Base-by-base conservation (phyloP, 2,113 vertebrate genomes). In the Rynchops niger region DNA sequence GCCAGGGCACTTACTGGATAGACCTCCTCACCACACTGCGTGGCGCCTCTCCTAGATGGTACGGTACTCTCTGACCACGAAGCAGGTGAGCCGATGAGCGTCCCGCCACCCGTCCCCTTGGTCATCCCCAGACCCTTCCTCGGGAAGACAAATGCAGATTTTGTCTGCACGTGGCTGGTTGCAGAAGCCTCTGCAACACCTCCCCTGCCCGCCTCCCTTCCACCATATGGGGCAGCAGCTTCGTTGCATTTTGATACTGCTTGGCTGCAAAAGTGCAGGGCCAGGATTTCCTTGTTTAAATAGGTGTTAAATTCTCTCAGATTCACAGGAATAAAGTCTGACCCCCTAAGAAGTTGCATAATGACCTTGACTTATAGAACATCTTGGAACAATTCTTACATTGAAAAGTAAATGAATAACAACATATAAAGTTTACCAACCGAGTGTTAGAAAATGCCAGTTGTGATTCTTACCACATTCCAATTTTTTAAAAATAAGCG, bases 361-460 rank as follows among this genome's bases (percentile, higher is more conserved):
- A 92, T 88, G 85, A 92, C 73, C 78, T 40, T 53, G 40, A 77
- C 65, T 96, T 91, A 84, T 17, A 91, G 92, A 97, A 96, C 96
- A 94, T 90, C 88, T 94, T 95, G 94, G 97, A 96, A 97, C 84
- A 94, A 97, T 96, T 97, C 92, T 69, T 96, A 72, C 74, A 78
- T 95, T 94, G 86, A 94, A 62, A 94, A 80, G 47, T 82, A 89
- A 94, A 95, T 86, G 53, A 91, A 92, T 89, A 88, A 93, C 86
- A 93, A 94, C 88, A 91, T 56, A 82, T 93, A 86, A 94, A 82
- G 80, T 88, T 96, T 70, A 91, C 94, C 82, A 86, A 95, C 71
- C 88, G 69, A 93, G 88, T 72, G 53, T 82, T 94, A 83, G 79
- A 92, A 87, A 95, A 95, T 83, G 42, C 58, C 73, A 78, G 63